phyloP scores from a whole-genome alignment of 2,888 invertebrate genomes.

The Yponomeuta evonymella region DNA sequence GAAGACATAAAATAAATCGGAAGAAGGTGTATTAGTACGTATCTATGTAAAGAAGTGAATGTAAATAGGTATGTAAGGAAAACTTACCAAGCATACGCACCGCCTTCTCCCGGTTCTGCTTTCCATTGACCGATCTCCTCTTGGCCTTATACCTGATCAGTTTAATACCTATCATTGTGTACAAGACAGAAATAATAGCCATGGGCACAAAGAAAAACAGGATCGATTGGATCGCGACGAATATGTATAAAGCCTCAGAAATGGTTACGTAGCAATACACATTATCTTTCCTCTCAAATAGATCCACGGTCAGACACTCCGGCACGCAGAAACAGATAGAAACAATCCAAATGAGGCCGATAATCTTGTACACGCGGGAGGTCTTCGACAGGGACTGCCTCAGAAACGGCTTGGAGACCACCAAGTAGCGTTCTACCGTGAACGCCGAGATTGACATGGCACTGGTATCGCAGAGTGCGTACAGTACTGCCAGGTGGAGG shows the following conservation, averaged over 20 bases:
- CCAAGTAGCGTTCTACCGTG: conserved; percentile 90
- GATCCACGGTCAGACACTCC: conserved; percentile 64
- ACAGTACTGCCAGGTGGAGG: conserved; percentile 83
- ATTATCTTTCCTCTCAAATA: conserved; percentile 50
- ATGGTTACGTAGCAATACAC: conserved; percentile 55
- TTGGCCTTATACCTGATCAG: conserved; percentile 64
- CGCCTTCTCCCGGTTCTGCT: conserved; percentile 72
- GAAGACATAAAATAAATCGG: too few species aligned
- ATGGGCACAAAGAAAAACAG: conserved; percentile 90
- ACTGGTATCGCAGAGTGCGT: conserved; percentile 88
- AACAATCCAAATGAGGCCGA: conserved; percentile 82
- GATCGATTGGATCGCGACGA: conserved; percentile 78
- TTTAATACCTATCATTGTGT: conserved; percentile 84
- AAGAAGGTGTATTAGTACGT: too few species aligned
- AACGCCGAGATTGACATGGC: conserved; percentile 91
- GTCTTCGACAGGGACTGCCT: conserved; percentile 86
- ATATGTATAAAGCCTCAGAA: conserved; percentile 43
- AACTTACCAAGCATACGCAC: conserved; percentile 88
- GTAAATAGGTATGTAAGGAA: neutral
- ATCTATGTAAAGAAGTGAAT: too few species aligned
- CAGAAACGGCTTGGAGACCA: conserved; percentile 88
- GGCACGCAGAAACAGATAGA: conserved; percentile 84
- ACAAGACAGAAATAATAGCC: conserved; percentile 87
- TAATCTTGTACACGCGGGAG: conserved; percentile 85
- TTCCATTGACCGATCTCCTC: conserved; percentile 61